These are phyloP conservation scores for Dysdera silvatica DNA, from an alignment of 1,140 invertebrate species.

Conservation along the genomic window DNA sequence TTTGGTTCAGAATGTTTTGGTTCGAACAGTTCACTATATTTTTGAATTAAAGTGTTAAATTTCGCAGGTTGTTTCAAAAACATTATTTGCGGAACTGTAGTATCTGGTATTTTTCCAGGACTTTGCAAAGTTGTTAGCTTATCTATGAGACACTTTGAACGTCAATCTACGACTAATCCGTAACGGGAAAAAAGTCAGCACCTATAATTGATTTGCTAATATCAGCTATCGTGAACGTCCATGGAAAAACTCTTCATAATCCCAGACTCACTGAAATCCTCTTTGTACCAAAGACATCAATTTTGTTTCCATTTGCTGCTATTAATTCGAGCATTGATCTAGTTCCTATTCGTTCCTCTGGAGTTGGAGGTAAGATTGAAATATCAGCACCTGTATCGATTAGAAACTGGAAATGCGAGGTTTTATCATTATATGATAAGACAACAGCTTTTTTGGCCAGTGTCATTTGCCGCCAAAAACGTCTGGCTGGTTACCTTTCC, in stretches of 20 bases:
- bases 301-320: constrained; percentile 19
- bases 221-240: constrained; percentile 16
- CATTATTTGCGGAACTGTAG: neutral
- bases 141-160: constrained; percentile 2
- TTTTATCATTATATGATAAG: too few species aligned
- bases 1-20: too few species aligned
- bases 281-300: constrained; percentile 4
- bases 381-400: too few species aligned
- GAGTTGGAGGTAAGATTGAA: neutral
- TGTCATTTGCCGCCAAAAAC: too few species aligned
- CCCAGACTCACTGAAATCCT: constrained; percentile 2
- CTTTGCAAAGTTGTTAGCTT: neutral
- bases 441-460: too few species aligned
- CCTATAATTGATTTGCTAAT: constrained; percentile 21
- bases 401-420: too few species aligned
- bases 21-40: neutral
- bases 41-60: neutral
- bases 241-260: constrained; percentile 2
- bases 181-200: constrained; percentile 21
- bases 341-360: neutral
- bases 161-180: neutral
- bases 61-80: neutral
- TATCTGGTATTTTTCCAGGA: neutral
- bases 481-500: too few species aligned
- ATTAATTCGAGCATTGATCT: neutral